Conservation (phyloP, 2,797 vertebrate genomes). For the Picus viridis region DNA sequence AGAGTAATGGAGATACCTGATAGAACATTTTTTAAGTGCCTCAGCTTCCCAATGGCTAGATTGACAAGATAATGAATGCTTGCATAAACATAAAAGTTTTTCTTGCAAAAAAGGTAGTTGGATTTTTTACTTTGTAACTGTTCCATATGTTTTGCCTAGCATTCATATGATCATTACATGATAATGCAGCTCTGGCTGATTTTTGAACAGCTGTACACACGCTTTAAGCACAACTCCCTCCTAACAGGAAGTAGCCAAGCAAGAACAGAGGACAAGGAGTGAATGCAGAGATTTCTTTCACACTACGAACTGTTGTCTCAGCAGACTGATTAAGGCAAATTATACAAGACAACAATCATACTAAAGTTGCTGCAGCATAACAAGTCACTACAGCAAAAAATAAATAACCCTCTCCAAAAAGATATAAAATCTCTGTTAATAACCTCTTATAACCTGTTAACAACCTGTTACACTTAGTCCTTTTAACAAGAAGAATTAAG, state of each 20-base stretch:
- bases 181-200: neutral
- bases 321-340: neutral
- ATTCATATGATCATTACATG: neutral
- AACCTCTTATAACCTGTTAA: too few relatives aligned
- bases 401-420: neutral
- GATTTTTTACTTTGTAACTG: neutral
- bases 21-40: neutral
- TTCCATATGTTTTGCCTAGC: neutral
- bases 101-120: neutral
- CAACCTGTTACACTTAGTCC: neutral
- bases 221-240: neutral
- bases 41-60: neutral
- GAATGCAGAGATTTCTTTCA: neutral
- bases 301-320: neutral
- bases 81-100: neutral
- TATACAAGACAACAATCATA: neutral
- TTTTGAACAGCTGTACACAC: neutral
- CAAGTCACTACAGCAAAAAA: neutral
- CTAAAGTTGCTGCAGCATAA: neutral
- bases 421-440: neutral
- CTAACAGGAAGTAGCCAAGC: neutral
- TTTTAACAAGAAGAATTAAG: neutral
- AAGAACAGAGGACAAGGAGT: neutral
- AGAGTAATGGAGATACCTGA: accelerated
- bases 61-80: neutral